These are phyloP conservation scores for Bruchidius siliquastri DNA, from an alignment of 2,888 invertebrate genomes.

Conservation along the genomic window DNA sequence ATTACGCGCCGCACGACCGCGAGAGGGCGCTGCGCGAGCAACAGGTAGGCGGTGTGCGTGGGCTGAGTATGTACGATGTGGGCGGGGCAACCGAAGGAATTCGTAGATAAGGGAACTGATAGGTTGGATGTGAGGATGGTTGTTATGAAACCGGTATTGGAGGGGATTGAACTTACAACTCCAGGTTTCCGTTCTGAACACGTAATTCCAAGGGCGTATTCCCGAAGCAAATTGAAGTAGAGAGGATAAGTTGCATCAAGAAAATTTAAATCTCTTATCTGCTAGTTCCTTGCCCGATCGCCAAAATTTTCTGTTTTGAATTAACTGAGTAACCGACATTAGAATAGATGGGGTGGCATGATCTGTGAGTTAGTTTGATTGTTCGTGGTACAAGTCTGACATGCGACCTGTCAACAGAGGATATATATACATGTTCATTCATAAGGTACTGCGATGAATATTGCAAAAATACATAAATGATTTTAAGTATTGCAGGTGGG, in stretches of 20 bases:
- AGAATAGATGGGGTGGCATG: background rate
- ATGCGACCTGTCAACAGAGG: background rate
- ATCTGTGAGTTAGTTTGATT: background rate
- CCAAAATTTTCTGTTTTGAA: background rate
- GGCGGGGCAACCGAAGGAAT: background rate
- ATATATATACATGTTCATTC: background rate
- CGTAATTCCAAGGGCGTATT: no score
- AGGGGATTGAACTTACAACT: no score
- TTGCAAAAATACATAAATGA: no score
- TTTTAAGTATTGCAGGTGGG: no score
- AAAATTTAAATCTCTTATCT: no score
- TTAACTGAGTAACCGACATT: background rate
- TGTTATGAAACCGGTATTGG: no score
- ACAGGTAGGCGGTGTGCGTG: constrained; percentile 65
- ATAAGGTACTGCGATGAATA: background rate
- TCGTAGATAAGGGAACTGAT: no score
- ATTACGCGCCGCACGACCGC: constrained; percentile 76
- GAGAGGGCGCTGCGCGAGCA: constrained; percentile 78
- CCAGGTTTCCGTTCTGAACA: no score
- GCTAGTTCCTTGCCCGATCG: background rate
- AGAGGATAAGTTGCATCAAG: no score
- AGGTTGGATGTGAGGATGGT: no score
- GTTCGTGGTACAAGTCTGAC: no score
- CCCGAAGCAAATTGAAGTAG: no score
- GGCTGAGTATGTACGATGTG: background rate